Percentiles rank a stretch among this genome's conserved stretches.
Conservation (phyloP, 2,113 vertebrate genomes). For the Tachysurus vachellii region DNA sequence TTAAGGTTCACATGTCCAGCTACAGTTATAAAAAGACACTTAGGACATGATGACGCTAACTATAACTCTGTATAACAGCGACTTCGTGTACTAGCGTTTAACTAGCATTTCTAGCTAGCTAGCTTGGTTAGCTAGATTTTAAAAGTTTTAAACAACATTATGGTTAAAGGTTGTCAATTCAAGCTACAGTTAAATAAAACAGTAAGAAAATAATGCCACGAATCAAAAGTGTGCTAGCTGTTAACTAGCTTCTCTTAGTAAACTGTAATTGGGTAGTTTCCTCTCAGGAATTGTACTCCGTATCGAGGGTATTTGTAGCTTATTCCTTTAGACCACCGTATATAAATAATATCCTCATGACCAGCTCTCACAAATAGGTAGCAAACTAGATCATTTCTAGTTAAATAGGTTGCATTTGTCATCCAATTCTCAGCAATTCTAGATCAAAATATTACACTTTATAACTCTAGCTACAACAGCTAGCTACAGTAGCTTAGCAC, state of each 20-base stretch:
- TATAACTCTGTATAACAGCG: too few species aligned
- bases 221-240: not conserved
- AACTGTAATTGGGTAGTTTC: not conserved
- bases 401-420: not conserved
- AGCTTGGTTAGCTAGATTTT: not conserved
- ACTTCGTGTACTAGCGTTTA: too few species aligned
- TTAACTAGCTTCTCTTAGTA: not conserved
- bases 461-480: not conserved
- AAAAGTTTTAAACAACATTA: not conserved
- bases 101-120: not conserved
- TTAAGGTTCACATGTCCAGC: too few species aligned
- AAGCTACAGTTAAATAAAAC: not conserved
- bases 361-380: not conserved
- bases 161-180: not conserved
- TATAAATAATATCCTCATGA: not conserved
- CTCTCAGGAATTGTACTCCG: not conserved
- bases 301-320: not conserved
- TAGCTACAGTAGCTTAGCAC: not conserved
- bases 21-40: too few species aligned
- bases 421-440: not conserved
- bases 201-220: not conserved
- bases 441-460: not conserved
- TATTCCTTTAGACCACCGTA: not conserved
- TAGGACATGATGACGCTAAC: too few species aligned
- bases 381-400: not conserved